phyloP scores from a whole-genome alignment of 2,797 vertebrate species.

The Carduelis carduelis region DNA sequence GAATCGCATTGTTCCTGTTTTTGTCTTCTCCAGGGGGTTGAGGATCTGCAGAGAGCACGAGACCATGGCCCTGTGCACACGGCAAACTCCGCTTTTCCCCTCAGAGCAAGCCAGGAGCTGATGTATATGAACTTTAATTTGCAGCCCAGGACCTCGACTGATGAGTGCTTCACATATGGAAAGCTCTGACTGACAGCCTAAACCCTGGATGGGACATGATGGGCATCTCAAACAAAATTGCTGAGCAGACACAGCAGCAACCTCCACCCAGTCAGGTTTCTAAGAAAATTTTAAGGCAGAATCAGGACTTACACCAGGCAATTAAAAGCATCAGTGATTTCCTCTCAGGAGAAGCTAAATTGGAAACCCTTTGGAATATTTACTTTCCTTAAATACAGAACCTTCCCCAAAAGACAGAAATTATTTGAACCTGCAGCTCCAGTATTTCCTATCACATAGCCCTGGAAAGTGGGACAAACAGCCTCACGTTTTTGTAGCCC shows the following conservation, averaged over 20 bases:
- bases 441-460: background rate
- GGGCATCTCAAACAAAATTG: background rate
- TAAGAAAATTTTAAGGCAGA: background rate
- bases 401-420: background rate
- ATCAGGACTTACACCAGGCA: background rate
- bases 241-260: background rate
- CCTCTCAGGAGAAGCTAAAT: background rate
- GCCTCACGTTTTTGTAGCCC: background rate
- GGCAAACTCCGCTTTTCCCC: background rate
- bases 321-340: background rate
- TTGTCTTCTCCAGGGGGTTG: conserved; percentile 36
- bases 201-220: background rate
- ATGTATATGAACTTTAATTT: background rate
- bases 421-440: background rate
- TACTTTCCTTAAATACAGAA: background rate
- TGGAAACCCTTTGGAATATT: background rate
- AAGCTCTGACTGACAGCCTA: background rate
- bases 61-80: fast-evolving
- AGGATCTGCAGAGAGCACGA: background rate
- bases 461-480: background rate
- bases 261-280: background rate
- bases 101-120: background rate
- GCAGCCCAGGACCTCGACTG: background rate
- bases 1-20: background rate
- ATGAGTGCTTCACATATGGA: background rate